These are phyloP conservation scores for Meloidogyne hapla DNA, from an alignment of 1,140 invertebrate genomes.

Conservation along the genomic window DNA sequence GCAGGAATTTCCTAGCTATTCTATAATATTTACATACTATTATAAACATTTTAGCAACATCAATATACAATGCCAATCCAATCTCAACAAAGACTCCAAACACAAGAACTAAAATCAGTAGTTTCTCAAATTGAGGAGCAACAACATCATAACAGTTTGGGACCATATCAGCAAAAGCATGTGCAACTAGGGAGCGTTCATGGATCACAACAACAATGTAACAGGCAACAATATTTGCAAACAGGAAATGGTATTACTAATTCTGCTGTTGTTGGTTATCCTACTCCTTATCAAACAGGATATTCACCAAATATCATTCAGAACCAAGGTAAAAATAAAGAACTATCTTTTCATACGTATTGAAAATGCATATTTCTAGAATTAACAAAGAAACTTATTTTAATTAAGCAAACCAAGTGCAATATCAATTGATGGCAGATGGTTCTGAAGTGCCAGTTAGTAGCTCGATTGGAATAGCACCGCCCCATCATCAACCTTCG, in stretches of 20 bases:
- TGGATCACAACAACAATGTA: neutral
- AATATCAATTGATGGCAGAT: constrained; percentile 3
- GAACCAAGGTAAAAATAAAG: constrained; percentile 1
- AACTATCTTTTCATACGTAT: too few species aligned
- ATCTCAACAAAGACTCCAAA: neutral
- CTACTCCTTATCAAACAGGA: neutral
- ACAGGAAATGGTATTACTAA: neutral
- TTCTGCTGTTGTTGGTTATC: neutral
- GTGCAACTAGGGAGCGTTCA: too few species aligned
- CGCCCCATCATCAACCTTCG: neutral
- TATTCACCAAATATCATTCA: neutral
- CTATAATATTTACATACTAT: neutral
- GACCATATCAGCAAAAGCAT: too few species aligned
- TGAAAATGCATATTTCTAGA: too few species aligned
- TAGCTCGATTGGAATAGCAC: neutral
- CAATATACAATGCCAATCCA: neutral
- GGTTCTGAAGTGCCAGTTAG: neutral
- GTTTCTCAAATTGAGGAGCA: too few species aligned
- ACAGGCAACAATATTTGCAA: neutral
- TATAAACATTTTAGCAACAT: neutral
- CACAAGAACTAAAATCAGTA: neutral
- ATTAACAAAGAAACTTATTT: too few species aligned
- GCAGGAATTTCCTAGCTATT: neutral
- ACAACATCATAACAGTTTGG: too few species aligned
- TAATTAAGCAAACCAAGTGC: too few species aligned